phyloP scores from a whole-genome alignment of 1,140 invertebrate species.

The Stratiolaelaps scimitus region DNA sequence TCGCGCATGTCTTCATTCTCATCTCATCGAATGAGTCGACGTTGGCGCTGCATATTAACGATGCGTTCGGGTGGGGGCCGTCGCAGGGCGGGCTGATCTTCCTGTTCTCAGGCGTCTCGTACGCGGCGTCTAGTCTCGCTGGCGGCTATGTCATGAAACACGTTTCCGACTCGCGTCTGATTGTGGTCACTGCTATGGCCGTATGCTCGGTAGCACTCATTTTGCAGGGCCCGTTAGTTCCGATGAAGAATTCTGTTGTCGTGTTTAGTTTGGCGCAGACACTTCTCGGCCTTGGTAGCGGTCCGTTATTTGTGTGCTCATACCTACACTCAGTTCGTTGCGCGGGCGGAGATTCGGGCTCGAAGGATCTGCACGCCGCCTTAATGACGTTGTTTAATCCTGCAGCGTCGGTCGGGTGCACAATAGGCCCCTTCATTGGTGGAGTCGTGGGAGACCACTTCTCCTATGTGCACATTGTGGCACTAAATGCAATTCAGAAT shows the following conservation, averaged over 20 bases:
- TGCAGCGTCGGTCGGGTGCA: background rate
- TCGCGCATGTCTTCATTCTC: background rate
- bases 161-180: background rate
- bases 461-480: background rate
- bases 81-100: background rate
- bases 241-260: background rate
- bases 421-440: conserved; percentile 1
- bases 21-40: conserved; percentile 12
- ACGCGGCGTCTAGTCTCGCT: background rate
- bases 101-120: background rate
- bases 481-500: background rate
- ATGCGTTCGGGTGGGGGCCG: background rate
- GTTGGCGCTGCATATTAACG: background rate
- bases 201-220: background rate
- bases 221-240: background rate
- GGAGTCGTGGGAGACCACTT: conserved; percentile 3
- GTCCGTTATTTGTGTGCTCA: background rate
- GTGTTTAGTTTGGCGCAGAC: background rate
- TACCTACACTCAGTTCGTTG: background rate
- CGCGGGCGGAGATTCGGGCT: background rate
- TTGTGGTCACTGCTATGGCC: background rate
- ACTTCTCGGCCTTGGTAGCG: background rate
- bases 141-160: background rate
- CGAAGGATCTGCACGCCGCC: background rate
- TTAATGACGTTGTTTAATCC: background rate